These are phyloP conservation scores for Cynopterus sphinx DNA, from an alignment of 2,797 vertebrate species.

Conservation along the genomic window DNA sequence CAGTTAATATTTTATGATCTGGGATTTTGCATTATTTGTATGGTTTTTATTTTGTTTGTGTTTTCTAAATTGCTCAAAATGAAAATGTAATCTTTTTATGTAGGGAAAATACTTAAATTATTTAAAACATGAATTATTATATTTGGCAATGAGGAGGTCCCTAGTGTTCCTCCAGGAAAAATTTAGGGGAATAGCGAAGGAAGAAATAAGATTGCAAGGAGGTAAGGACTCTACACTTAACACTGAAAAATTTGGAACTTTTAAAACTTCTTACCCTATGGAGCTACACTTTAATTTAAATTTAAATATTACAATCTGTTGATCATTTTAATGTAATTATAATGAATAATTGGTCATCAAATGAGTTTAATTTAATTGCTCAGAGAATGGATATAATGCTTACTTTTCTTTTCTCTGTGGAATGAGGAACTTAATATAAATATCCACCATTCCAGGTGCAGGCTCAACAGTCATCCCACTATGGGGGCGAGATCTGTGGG, in stretches of 20 bases:
- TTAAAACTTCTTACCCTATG: neutral
- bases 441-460: neutral
- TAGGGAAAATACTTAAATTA: slow-evolving; percentile 61
- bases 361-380: neutral
- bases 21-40: slow-evolving; percentile 51
- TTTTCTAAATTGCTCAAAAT: slow-evolving; percentile 61
- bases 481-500: neutral
- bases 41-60: slow-evolving; percentile 61
- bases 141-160: slow-evolving; percentile 18
- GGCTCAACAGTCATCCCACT: neutral
- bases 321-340: neutral
- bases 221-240: neutral
- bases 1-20: slow-evolving; percentile 67
- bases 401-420: neutral
- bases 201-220: slow-evolving; percentile 2
- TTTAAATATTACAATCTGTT: slow-evolving; percentile 22
- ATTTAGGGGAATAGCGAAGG: neutral
- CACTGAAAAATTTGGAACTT: slow-evolving; percentile 2
- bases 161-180: neutral
- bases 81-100: slow-evolving; percentile 51
- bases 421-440: neutral
- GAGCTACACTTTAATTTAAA: slow-evolving; percentile 39
- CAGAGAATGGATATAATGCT: neutral
- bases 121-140: slow-evolving; percentile 56
- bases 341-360: slow-evolving; percentile 15